A percentile compares a stretch with the other conserved stretches of the same genome.
These are phyloP conservation scores for Maccullochella peelii DNA, from an alignment of 2,113 vertebrate genomes.

Conservation along the genomic window DNA sequence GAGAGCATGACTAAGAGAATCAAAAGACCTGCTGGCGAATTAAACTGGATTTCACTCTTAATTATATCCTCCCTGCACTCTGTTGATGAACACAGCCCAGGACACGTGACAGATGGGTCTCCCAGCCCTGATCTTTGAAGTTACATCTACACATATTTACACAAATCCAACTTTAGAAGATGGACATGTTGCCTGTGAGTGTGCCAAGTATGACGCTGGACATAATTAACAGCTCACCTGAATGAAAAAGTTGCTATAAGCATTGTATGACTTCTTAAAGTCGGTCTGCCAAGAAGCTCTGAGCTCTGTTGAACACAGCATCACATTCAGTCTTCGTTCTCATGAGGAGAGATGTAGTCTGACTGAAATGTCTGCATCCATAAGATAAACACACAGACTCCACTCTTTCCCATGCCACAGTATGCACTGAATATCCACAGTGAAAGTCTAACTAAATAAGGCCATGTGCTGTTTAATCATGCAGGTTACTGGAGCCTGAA, in stretches of 20 bases:
- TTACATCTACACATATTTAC: background rate
- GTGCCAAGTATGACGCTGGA: background rate
- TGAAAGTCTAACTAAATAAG: slow-evolving; percentile 61
- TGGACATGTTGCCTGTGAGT: background rate
- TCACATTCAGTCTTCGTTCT: background rate
- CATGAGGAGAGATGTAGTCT: slow-evolving; percentile 15
- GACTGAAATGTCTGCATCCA: slow-evolving; percentile 40
- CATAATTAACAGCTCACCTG: background rate
- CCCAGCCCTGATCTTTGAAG: slow-evolving; percentile 1
- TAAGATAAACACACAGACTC: slow-evolving; percentile 1
- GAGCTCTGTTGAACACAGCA: slow-evolving; percentile 22
- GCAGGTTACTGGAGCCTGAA: slow-evolving; percentile 64
- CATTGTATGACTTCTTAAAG: background rate
- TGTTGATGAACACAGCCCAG: background rate
- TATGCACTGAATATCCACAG: slow-evolving; percentile 5
- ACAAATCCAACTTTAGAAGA: slow-evolving; percentile 1
- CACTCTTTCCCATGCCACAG: background rate
- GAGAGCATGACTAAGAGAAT: background rate
- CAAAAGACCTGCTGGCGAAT: background rate
- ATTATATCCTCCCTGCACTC: background rate
- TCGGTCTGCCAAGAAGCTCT: background rate
- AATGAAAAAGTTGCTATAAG: slow-evolving; percentile 12
- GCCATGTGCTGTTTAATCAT: slow-evolving; percentile 69
- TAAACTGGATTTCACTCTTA: slow-evolving; percentile 1
- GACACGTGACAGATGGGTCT: background rate